Conservation (phyloP, 2,888 invertebrate genomes). For the Brachycybe producta region DNA sequence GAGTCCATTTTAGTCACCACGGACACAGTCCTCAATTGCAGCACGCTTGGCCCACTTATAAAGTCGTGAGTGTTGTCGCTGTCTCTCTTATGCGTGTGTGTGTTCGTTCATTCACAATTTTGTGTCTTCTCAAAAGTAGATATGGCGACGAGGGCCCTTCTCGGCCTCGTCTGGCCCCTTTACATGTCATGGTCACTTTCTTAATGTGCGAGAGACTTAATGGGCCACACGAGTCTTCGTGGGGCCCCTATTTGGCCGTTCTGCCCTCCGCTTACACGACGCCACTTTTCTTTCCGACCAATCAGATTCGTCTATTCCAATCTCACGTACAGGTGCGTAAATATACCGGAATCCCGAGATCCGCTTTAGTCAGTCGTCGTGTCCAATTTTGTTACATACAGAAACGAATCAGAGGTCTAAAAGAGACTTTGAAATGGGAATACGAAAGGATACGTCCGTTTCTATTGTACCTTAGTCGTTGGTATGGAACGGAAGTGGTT, state of each 20-base stretch:
- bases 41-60: neutral
- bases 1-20: neutral
- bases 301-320: neutral
- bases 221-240: neutral
- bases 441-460: neutral
- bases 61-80: too few species aligned
- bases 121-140: too few species aligned
- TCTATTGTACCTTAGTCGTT: neutral
- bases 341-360: neutral
- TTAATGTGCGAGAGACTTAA: neutral
- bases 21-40: neutral
- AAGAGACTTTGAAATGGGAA: neutral
- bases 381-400: neutral
- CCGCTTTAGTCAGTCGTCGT: neutral
- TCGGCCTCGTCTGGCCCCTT: too few species aligned
- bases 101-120: too few species aligned
- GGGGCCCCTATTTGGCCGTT: neutral
- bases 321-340: neutral
- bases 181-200: neutral
- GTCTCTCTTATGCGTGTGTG: too few species aligned
- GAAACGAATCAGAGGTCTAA: neutral
- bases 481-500: conserved; percentile 26
- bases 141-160: too few species aligned
- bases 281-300: neutral
- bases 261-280: neutral